phyloP scores from a whole-genome alignment of 2,797 vertebrate species.

The Sparidentex hasta region DNA sequence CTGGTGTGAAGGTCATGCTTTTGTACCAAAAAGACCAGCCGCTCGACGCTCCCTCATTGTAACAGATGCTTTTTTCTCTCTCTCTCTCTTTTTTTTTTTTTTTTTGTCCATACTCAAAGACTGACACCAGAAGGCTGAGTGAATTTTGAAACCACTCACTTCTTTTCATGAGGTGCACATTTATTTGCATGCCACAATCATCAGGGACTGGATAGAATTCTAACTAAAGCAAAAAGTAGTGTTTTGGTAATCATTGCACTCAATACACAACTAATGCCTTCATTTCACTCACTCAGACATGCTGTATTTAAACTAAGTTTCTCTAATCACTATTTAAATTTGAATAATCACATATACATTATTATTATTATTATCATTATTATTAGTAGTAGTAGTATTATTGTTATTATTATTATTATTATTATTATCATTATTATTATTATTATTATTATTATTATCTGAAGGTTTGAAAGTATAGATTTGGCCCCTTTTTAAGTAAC shows the following conservation, averaged over 20 bases:
- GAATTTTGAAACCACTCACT: slow-evolving; percentile 15
- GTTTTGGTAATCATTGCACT: slow-evolving; percentile 1
- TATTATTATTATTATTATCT: slow-evolving; percentile 25
- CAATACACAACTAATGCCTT: background rate
- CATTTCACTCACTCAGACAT: slow-evolving; percentile 8
- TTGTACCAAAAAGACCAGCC: slow-evolving; percentile 57
- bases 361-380: no score
- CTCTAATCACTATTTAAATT: slow-evolving; percentile 31
- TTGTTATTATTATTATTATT: no score
- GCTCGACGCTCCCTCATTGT: slow-evolving; percentile 15
- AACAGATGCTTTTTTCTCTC: slow-evolving; percentile 34
- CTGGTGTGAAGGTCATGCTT: slow-evolving; percentile 77
- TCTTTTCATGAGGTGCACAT: slow-evolving; percentile 4
- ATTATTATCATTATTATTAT: slow-evolving; percentile 3
- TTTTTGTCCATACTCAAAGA: slow-evolving; percentile 27
- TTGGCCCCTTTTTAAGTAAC: slow-evolving; percentile 10
- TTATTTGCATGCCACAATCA: slow-evolving; percentile 44
- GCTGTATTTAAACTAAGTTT: slow-evolving; percentile 29
- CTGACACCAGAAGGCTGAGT: slow-evolving; percentile 26
- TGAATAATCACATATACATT: slow-evolving; percentile 11
- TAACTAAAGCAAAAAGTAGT: slow-evolving; percentile 7
- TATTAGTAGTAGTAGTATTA: no score
- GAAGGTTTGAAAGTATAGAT: slow-evolving; percentile 3
- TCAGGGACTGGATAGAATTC: slow-evolving; percentile 17
- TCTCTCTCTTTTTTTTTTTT: slow-evolving; percentile 17